Percentiles rank a stretch among this genome's conserved stretches.
These are phyloP conservation scores for Cichladusa arquata DNA, from an alignment of 2,113 vertebrate species.

Conservation along the genomic window DNA sequence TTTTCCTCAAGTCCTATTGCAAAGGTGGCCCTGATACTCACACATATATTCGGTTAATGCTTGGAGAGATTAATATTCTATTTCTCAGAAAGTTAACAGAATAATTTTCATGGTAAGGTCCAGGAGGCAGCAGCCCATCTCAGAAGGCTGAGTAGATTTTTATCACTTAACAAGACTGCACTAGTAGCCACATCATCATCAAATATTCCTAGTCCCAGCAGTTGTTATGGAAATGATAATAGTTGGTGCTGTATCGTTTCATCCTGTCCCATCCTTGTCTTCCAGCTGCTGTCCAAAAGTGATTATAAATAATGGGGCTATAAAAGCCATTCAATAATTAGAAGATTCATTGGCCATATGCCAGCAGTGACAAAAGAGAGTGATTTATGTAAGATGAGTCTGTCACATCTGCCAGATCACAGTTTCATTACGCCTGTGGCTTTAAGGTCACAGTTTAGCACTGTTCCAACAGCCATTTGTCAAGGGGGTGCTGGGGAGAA, in stretches of 20 bases:
- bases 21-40: not conserved
- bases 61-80: not conserved
- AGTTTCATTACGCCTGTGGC: constrained; percentile 34
- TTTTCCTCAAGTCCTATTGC: not conserved
- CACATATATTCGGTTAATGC: not conserved
- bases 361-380: constrained; percentile 67
- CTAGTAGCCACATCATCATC: not conserved
- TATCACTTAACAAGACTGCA: not conserved
- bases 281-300: constrained; percentile 71
- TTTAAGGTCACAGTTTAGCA: constrained; percentile 50
- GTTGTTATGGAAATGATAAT: constrained; percentile 42
- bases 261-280: constrained; percentile 48
- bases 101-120: not conserved
- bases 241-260: constrained; percentile 42
- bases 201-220: constrained; percentile 50
- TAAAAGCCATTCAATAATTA: constrained; percentile 75
- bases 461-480: constrained; percentile 49
- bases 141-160: not conserved
- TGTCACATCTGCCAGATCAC: constrained; percentile 67
- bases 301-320: constrained; percentile 75
- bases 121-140: not conserved
- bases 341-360: constrained; percentile 75
- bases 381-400: constrained; percentile 69
- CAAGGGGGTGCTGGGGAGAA: not conserved
- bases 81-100: not conserved